A percentile compares a stretch with the other conserved stretches of the same genome.
phyloP scores from a whole-genome alignment of 2,797 vertebrate genomes.

The Nannoperca obscura region DNA sequence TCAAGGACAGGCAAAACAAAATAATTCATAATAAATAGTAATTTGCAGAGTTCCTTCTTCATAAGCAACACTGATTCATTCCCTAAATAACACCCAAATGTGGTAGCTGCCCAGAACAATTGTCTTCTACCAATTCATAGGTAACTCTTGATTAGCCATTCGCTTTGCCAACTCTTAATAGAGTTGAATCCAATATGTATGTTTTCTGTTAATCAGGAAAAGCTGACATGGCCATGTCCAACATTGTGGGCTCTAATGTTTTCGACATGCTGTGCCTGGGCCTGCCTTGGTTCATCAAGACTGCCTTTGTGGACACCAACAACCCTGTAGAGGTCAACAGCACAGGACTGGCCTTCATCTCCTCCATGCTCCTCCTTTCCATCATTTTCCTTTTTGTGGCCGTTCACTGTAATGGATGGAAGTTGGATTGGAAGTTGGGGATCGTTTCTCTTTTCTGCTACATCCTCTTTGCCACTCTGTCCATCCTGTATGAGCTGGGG shows the following conservation, averaged over 20 bases:
- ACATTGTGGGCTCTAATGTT: conserved; percentile 97
- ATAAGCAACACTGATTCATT: background rate
- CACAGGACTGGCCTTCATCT: conserved; percentile 90
- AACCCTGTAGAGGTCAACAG: conserved; percentile 93
- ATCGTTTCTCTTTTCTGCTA: conserved; percentile 89
- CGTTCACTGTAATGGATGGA: conserved; percentile 94
- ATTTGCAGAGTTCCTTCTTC: background rate
- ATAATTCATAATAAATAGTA: background rate
- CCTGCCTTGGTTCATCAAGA: conserved; percentile 96
- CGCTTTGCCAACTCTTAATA: background rate
- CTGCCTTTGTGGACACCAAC: conserved; percentile 89
- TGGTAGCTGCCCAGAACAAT: background rate
- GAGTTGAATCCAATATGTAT: background rate
- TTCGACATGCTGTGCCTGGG: conserved; percentile 98
- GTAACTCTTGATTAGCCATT: background rate
- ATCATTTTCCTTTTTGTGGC: conserved; percentile 92
- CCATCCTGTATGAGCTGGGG: conserved; percentile 95
- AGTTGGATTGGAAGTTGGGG: conserved; percentile 94
- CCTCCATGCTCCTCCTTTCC: conserved; percentile 91
- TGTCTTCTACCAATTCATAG: background rate
- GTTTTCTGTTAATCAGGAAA: conserved; percentile 86
- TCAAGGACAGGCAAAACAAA: background rate
- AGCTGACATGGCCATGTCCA: conserved; percentile 99
- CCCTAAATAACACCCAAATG: background rate
- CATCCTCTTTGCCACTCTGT: conserved; percentile 89